Conservation (phyloP, 2,888 invertebrate genomes). For the Lycia hirtaria region DNA sequence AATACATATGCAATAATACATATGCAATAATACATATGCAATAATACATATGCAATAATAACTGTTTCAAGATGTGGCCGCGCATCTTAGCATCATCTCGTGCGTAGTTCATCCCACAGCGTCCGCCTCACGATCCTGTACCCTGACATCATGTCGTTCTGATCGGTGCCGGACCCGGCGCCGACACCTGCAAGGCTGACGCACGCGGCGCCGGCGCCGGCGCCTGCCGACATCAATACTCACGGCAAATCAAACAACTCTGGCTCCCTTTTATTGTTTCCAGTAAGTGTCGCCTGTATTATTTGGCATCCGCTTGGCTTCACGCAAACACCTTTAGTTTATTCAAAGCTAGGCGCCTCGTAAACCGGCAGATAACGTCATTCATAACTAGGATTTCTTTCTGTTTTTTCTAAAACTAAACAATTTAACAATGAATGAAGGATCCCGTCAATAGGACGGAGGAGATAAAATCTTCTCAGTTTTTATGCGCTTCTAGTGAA, state of each 20-base stretch:
- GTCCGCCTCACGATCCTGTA: background rate
- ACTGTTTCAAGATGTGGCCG: conserved; percentile 13
- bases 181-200: conserved; percentile 22
- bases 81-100: conserved; percentile 8
- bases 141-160: background rate
- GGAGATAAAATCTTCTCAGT: background rate
- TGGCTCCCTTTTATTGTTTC: conserved; percentile 34
- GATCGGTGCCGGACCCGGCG: background rate
- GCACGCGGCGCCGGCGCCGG: conserved; percentile 33
- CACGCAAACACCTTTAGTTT: conserved; percentile 20
- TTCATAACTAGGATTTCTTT: conserved; percentile 20
- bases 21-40: too few species aligned
- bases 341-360: conserved; percentile 4
- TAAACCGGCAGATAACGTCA: conserved; percentile 31
- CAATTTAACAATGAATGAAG: background rate
- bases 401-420: background rate
- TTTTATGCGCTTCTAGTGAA: background rate
- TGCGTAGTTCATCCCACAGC: background rate
- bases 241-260: conserved; percentile 22
- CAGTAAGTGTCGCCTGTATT: conserved; percentile 32
- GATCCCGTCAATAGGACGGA: background rate
- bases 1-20: too few species aligned
- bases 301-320: conserved; percentile 32
- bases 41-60: conserved; percentile 23
- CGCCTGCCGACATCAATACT: conserved; percentile 25